A percentile compares a stretch with the other conserved stretches of the same genome.
phyloP scores from a whole-genome alignment of 2,113 vertebrate species.

The Tyto alba region DNA sequence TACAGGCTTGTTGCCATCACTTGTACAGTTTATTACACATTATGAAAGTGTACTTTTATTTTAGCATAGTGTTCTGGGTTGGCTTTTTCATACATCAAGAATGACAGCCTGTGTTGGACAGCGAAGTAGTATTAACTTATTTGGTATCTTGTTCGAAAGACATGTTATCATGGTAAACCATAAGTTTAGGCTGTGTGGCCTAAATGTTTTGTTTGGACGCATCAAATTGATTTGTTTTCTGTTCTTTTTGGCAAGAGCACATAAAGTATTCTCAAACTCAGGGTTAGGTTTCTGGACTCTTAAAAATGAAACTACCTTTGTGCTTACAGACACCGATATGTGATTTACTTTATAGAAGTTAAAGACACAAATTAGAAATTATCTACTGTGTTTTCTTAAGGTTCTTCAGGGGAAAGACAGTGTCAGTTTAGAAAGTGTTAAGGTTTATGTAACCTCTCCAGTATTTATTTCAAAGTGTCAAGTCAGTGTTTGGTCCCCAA shows the following conservation, averaged over 20 bases:
- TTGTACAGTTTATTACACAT: background rate
- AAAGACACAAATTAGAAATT: background rate
- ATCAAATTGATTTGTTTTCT: background rate
- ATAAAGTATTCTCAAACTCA: background rate
- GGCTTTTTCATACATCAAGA: background rate
- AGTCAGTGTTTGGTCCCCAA: background rate
- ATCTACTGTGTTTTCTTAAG: background rate
- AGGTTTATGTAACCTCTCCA: background rate
- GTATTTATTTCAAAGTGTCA: background rate
- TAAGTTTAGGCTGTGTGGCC: background rate
- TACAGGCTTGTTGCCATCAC: background rate
- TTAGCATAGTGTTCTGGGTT: background rate
- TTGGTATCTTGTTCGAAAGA: background rate
- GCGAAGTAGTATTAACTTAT: background rate
- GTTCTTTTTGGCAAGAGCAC: background rate
- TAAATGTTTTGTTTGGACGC: background rate
- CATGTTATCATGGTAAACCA: fast-evolving
- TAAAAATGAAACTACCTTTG: background rate
- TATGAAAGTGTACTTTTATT: background rate
- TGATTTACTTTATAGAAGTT: background rate
- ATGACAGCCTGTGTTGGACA: background rate
- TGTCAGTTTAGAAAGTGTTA: background rate
- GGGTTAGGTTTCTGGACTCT: background rate
- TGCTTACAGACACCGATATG: background rate
- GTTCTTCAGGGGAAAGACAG: background rate